phyloP scores from a whole-genome alignment of 2,113 vertebrate genomes.

The Prunella fulvescens region DNA sequence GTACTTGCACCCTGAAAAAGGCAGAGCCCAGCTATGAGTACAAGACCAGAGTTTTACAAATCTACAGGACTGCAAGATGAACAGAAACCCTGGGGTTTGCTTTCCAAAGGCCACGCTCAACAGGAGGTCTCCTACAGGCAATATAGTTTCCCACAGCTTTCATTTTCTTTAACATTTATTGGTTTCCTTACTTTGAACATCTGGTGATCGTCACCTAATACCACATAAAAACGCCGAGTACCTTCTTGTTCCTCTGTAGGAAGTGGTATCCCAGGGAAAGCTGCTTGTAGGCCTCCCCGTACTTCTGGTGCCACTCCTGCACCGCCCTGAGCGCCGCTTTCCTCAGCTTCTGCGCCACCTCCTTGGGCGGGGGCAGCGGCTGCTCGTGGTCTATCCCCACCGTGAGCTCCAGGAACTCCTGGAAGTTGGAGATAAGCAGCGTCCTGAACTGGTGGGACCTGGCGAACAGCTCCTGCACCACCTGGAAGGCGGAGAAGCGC shows the following conservation, averaged over 20 bases:
- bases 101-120: neutral
- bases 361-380: conserved; percentile 88
- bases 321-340: conserved; percentile 78
- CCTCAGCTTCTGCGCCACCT: conserved; percentile 83
- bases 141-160: rapidly evolving
- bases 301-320: conserved; percentile 82
- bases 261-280: conserved; percentile 89
- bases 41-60: neutral
- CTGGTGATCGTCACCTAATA: neutral
- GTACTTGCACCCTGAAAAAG: neutral
- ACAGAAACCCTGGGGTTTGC: neutral
- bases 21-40: neutral
- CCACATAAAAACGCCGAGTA: neutral
- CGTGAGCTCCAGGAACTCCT: conserved; percentile 89
- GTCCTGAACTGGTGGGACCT: conserved; percentile 87
- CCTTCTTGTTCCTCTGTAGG: conserved; percentile 89
- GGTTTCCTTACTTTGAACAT: neutral
- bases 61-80: neutral
- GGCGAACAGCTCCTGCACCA: conserved; percentile 79
- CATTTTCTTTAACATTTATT: neutral
- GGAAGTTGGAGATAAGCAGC: conserved; percentile 83
- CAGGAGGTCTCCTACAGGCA: neutral
- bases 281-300: conserved; percentile 88
- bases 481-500: conserved; percentile 87
- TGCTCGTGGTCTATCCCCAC: conserved; percentile 83